phyloP scores from a whole-genome alignment of 2,113 vertebrate species.

The Antechinus flavipes region DNA sequence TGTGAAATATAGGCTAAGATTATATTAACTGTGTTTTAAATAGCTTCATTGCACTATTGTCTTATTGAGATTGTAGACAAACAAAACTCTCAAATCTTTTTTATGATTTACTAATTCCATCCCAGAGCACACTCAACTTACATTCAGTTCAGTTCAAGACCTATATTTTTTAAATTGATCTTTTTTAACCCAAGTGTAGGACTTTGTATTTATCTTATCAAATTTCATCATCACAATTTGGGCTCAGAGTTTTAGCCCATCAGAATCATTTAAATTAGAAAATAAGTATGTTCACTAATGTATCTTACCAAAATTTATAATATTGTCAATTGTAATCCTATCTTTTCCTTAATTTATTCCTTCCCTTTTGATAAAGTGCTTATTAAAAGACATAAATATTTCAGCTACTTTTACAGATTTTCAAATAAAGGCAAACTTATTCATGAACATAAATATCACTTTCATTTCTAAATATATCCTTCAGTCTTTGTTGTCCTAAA shows the following conservation, averaged over 20 bases:
- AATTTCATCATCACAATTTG: background rate
- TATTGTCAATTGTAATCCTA: background rate
- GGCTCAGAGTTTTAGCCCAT: background rate
- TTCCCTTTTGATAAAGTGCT: background rate
- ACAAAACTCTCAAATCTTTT: background rate
- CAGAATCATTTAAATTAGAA: background rate
- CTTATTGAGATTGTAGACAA: background rate
- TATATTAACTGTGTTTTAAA: background rate
- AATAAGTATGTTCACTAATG: background rate
- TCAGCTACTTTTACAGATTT: background rate
- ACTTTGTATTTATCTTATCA: constrained; percentile 6
- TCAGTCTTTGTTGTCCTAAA: background rate
- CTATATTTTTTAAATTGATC: background rate
- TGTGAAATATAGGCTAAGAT: background rate
- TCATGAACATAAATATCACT: background rate
- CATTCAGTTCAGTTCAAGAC: background rate
- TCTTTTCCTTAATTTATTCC: background rate
- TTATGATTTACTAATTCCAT: background rate
- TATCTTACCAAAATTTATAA: background rate
- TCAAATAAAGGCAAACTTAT: background rate
- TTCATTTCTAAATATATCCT: background rate
- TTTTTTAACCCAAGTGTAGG: background rate
- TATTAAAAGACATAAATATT: background rate
- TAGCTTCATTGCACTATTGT: background rate
- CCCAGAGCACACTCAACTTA: background rate